Conservation (phyloP, 1,140 invertebrate species). For the Bicyclus anynana region DNA sequence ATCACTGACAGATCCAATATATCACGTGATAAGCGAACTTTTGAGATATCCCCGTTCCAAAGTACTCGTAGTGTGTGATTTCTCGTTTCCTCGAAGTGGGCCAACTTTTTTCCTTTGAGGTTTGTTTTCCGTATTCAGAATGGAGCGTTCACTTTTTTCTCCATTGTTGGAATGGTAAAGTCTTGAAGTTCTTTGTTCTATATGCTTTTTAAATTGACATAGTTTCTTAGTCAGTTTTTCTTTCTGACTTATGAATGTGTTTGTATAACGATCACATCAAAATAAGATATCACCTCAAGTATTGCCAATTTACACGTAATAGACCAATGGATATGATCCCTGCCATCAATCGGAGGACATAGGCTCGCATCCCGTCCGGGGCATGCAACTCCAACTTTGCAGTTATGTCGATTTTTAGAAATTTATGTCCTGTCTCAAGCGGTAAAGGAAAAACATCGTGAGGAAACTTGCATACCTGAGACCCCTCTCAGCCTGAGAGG, state of each 20-base stretch:
- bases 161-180: slow-evolving; percentile 13
- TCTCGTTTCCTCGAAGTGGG: slow-evolving; percentile 28
- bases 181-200: slow-evolving; percentile 7
- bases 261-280: neutral
- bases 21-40: slow-evolving; percentile 27
- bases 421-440: no score
- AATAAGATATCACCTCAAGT: no score
- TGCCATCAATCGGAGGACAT: no score
- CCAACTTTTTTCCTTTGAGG: slow-evolving; percentile 23
- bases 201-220: slow-evolving; percentile 10
- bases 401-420: no score
- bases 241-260: neutral
- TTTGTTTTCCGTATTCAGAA: slow-evolving; percentile 18
- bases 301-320: no score
- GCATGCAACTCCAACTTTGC: no score
- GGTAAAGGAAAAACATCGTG: no score
- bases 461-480: no score
- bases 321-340: no score
- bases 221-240: neutral
- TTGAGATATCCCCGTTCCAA: slow-evolving; percentile 21
- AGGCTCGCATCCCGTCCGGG: no score
- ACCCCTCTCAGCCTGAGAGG: no score
- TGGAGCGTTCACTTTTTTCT: slow-evolving; percentile 15
- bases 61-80: slow-evolving; percentile 10
- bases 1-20: slow-evolving; percentile 33